These are phyloP conservation scores for Hypsibius dujardini DNA, from an alignment of 1,140 invertebrate genomes.

Conservation along the genomic window DNA sequence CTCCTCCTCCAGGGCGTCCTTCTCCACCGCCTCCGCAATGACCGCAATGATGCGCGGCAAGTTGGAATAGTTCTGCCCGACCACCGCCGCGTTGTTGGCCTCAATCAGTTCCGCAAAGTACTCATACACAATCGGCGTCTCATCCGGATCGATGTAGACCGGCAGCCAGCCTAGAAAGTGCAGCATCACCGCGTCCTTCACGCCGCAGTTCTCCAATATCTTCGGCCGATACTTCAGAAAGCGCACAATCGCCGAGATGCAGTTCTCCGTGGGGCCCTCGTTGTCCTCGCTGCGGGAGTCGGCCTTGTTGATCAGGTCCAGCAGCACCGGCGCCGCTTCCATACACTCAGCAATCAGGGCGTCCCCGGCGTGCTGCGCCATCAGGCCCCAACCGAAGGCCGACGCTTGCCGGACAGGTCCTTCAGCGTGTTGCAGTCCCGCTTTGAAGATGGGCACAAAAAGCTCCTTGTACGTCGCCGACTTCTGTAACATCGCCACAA, in stretches of 20 bases:
- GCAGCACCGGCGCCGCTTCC: slow-evolving; percentile 58
- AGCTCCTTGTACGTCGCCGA: slow-evolving; percentile 67
- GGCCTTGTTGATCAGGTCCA: slow-evolving; percentile 64
- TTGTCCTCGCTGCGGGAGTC: slow-evolving; percentile 64
- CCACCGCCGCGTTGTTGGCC: slow-evolving; percentile 60
- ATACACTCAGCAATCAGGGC: slow-evolving; percentile 50
- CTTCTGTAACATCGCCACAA: slow-evolving; percentile 30
- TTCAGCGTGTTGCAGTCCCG: slow-evolving; percentile 53
- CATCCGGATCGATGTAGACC: slow-evolving; percentile 41
- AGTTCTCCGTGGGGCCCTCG: slow-evolving; percentile 83
- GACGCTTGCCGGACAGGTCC: slow-evolving; percentile 86
- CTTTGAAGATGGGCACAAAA: slow-evolving; percentile 60
- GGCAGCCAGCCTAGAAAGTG: slow-evolving; percentile 17
- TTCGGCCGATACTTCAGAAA: slow-evolving; percentile 60
- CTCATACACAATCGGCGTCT: slow-evolving; percentile 78
- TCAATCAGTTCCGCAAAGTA: slow-evolving; percentile 89
- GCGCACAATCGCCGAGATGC: slow-evolving; percentile 90
- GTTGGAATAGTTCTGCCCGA: slow-evolving; percentile 68
- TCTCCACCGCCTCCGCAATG: slow-evolving; percentile 67
- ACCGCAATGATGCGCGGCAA: slow-evolving; percentile 68
- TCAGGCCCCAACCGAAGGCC: slow-evolving; percentile 81
- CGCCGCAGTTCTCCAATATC: background rate
- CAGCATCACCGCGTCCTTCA: background rate
- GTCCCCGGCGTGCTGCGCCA: slow-evolving; percentile 75
- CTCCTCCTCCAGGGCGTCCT: slow-evolving; percentile 54